These are phyloP conservation scores for Trachurus trachurus DNA, from an alignment of 2,797 vertebrate genomes.

Conservation along the genomic window DNA sequence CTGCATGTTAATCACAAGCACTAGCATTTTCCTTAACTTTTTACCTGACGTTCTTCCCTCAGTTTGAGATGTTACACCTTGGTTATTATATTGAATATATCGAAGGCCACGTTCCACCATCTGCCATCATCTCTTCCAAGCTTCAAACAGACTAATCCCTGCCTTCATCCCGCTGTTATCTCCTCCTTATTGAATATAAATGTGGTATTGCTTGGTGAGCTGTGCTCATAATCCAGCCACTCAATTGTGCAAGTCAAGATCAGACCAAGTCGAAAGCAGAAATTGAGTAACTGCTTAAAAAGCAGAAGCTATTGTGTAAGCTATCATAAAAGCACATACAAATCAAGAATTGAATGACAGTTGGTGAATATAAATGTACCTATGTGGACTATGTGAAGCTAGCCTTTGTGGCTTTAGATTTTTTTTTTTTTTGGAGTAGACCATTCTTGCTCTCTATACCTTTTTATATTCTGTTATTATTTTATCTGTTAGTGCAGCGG, in stretches of 20 bases:
- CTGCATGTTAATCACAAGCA: background rate
- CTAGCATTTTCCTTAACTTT: background rate
- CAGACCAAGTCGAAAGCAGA: conserved; percentile 33
- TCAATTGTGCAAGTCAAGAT: background rate
- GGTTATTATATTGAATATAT: background rate
- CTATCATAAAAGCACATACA: conserved; percentile 7
- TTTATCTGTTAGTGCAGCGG: background rate
- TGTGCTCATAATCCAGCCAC: conserved; percentile 10
- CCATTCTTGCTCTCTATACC: background rate
- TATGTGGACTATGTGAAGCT: background rate
- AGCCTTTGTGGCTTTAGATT: background rate
- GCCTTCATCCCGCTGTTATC: conserved; percentile 14
- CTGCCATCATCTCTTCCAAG: background rate
- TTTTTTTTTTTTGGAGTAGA: no score
- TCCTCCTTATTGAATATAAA: conserved; percentile 44
- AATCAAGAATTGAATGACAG: background rate
- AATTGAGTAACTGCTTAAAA: conserved; percentile 14
- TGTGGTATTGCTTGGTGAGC: conserved; percentile 22
- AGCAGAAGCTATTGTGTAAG: conserved; percentile 1
- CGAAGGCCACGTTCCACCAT: conserved; percentile 16
- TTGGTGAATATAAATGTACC: conserved; percentile 7
- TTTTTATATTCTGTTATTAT: no score
- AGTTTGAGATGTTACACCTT: background rate
- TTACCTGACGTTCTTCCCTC: background rate
- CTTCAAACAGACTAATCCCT: conserved; percentile 16